A percentile compares a stretch with the other conserved stretches of the same genome.
These are phyloP conservation scores for Platorchestia sp. DNA, from an alignment of 1,140 invertebrate species.

Conservation along the genomic window DNA sequence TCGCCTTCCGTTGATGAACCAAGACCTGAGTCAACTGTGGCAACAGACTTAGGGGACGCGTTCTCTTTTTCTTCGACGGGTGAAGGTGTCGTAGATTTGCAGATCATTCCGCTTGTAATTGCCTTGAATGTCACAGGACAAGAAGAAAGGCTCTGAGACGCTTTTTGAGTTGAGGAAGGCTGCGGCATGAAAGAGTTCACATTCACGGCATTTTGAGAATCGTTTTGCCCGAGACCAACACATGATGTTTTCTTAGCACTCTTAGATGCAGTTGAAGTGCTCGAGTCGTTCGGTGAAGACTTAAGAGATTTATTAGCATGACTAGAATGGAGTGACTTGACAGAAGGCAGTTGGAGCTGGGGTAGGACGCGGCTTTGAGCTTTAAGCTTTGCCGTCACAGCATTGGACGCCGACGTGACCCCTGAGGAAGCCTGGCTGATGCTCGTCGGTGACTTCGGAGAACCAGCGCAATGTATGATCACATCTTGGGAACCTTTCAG, in stretches of 20 bases:
- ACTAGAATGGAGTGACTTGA: slow-evolving; percentile 50
- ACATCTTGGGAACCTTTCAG: background rate
- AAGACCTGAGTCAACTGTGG: slow-evolving; percentile 64
- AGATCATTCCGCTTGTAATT: background rate
- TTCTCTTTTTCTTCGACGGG: slow-evolving; percentile 15
- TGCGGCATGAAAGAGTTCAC: background rate
- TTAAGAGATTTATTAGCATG: background rate
- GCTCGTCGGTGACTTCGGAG: slow-evolving; percentile 44
- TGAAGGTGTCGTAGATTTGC: background rate
- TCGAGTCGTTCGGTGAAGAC: background rate
- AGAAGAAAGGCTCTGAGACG: slow-evolving; percentile 13
- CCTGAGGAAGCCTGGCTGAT: slow-evolving; percentile 59
- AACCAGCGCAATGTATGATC: slow-evolving; percentile 7
- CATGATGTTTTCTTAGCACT: background rate
- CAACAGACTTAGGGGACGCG: slow-evolving; percentile 60
- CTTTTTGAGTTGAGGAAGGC: background rate
- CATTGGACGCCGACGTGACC: slow-evolving; percentile 47
- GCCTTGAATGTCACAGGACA: slow-evolving; percentile 48
- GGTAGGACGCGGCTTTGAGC: slow-evolving; percentile 63
- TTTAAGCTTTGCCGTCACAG: slow-evolving; percentile 57
- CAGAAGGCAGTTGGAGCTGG: slow-evolving; percentile 62
- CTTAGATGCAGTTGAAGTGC: background rate
- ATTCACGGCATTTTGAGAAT: background rate
- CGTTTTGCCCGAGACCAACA: background rate
- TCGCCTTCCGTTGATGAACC: slow-evolving; percentile 66